Evolutionary conservation across 2,797 vertebrate species (phyloP).

Genomic region (Sebastes aleutianus): DNA sequence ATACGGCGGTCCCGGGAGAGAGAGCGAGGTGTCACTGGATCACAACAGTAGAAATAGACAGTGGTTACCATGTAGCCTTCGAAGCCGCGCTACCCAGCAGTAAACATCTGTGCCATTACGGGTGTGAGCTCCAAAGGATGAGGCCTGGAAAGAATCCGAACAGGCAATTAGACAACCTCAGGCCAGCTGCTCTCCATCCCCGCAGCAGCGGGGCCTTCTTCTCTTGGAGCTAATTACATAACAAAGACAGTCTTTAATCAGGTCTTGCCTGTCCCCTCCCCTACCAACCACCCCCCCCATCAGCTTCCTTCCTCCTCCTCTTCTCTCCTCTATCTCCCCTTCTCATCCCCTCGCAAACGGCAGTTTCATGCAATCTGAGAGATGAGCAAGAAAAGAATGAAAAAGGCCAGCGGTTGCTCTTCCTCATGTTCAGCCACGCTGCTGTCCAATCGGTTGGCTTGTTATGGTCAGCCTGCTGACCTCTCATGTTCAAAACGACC

Average conservation of each 20-base stretch:
- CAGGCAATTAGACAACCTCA: conserved; percentile 80
- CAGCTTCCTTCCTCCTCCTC: conserved; percentile 38
- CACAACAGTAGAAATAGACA: conserved; percentile 55
- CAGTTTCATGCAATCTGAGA: conserved; percentile 19
- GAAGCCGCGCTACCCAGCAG: conserved; percentile 52
- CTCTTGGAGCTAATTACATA: conserved; percentile 77
- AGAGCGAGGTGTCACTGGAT: conserved; percentile 53
- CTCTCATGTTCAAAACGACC: conserved; percentile 5
- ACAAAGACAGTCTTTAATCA: conserved; percentile 80
- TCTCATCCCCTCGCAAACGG: conserved; percentile 10
- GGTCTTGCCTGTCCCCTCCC: conserved; percentile 56
- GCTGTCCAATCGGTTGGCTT: neutral
- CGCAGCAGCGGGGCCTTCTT: conserved; percentile 63
- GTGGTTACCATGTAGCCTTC: conserved; percentile 56
- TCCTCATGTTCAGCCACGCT: neutral
- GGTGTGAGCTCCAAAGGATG: conserved; percentile 66
- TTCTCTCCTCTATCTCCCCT: conserved; percentile 11
- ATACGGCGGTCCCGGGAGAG: conserved; percentile 26
- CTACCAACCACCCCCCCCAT: neutral
- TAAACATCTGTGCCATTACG: conserved; percentile 78
- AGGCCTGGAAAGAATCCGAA: conserved; percentile 71
- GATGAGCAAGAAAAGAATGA: conserved; percentile 7
- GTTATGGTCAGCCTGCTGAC: conserved; percentile 17
- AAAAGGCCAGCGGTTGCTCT: neutral
- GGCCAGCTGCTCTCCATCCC: conserved; percentile 78